Conservation (phyloP, 2,888 invertebrate species). For the Plagiodera versicolora region DNA sequence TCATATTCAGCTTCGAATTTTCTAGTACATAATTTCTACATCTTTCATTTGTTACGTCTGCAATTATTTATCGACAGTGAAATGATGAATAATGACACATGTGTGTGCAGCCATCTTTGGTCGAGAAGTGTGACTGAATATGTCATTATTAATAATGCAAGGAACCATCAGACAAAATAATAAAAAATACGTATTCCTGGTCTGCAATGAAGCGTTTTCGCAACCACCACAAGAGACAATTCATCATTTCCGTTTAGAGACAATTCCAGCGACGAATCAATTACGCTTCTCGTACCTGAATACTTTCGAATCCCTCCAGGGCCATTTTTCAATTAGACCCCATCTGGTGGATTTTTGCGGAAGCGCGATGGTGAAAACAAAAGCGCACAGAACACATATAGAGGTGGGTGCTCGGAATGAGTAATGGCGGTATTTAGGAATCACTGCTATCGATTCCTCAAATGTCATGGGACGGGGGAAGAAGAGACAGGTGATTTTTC, state of each 20-base stretch:
- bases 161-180: too few species aligned
- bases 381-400: background rate
- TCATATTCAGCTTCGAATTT: too few species aligned
- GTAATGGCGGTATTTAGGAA: slow-evolving; percentile 42
- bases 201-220: background rate
- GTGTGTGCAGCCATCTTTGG: too few species aligned
- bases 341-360: slow-evolving; percentile 12
- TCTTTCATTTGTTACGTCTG: too few species aligned
- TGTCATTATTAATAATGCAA: too few species aligned
- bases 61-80: too few species aligned
- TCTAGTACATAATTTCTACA: too few species aligned
- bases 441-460: slow-evolving; percentile 25
- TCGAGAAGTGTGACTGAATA: too few species aligned
- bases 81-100: too few species aligned
- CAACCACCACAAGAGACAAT: background rate
- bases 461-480: slow-evolving; percentile 30
- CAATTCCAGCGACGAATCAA: background rate
- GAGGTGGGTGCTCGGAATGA: slow-evolving; percentile 24
- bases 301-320: slow-evolving; percentile 9
- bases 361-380: background rate
- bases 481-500: slow-evolving; percentile 43
- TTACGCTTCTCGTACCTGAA: background rate
- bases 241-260: background rate
- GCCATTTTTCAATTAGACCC: slow-evolving; percentile 15
- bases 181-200: too few species aligned